These are phyloP conservation scores for Mareca strepera DNA, from an alignment of 2,797 vertebrate species.

Conservation along the genomic window DNA sequence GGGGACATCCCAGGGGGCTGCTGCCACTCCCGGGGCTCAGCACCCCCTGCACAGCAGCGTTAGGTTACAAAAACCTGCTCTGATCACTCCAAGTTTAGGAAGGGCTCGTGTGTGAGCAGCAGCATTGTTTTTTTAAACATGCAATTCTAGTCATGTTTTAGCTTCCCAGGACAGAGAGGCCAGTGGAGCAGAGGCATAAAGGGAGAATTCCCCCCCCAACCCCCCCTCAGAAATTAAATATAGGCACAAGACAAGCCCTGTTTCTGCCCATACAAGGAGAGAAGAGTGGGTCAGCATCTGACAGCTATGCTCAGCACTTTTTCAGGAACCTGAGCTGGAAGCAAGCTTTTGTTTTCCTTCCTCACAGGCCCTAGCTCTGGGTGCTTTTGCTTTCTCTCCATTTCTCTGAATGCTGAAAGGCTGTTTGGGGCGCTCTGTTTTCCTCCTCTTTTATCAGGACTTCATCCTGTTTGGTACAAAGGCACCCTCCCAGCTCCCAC, in stretches of 20 bases:
- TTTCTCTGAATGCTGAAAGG: neutral
- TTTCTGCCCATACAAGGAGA: slow-evolving; percentile 72
- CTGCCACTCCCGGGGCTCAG: neutral
- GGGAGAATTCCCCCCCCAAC: neutral
- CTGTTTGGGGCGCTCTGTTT: neutral
- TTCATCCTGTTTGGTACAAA: neutral
- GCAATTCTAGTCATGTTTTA: neutral
- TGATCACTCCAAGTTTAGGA: neutral
- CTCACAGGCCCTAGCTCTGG: neutral
- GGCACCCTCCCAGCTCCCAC: neutral
- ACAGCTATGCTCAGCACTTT: neutral
- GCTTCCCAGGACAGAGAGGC: neutral
- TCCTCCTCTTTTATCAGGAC: neutral
- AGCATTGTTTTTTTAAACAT: neutral
- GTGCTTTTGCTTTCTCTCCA: neutral
- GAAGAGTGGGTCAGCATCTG: slow-evolving; percentile 32
- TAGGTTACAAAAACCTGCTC: neutral
- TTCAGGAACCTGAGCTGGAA: neutral
- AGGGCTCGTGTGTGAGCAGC: rapidly evolving
- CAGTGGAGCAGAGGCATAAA: neutral
- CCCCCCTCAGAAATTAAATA: slow-evolving; percentile 61
- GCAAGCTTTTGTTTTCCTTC: neutral
- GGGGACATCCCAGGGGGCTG: too few relatives aligned
- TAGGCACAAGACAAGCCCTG: slow-evolving; percentile 43
- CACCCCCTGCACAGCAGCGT: neutral